Percentiles rank a stretch among this genome's conserved stretches.
Conservation (phyloP, 2,113 vertebrate species). For the Python bivittatus region DNA sequence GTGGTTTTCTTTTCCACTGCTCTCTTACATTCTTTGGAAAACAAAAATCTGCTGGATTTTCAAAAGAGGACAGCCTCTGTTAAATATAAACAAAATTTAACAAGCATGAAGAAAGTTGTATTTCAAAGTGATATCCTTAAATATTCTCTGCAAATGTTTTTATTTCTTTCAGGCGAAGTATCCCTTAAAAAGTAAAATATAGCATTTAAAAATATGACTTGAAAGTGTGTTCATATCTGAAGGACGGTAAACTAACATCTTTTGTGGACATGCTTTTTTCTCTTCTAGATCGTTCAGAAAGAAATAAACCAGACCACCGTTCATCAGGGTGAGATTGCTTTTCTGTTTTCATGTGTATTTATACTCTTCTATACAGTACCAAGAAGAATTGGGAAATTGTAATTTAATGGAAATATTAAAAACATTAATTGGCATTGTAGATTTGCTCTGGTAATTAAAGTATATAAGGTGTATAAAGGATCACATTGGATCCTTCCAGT, state of each 20-base stretch:
- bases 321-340: slow-evolving; percentile 80
- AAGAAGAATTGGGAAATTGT: not conserved
- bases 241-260: slow-evolving; percentile 56
- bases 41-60: slow-evolving; percentile 67
- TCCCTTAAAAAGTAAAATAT: slow-evolving; percentile 18
- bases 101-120: slow-evolving; percentile 36
- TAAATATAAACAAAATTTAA: slow-evolving; percentile 59
- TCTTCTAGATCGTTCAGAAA: slow-evolving; percentile 82
- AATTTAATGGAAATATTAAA: slow-evolving; percentile 19
- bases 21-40: slow-evolving; percentile 61
- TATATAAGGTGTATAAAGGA: not conserved
- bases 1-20: slow-evolving; percentile 72
- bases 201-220: slow-evolving; percentile 37
- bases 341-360: slow-evolving; percentile 48
- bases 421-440: slow-evolving; percentile 32
- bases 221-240: slow-evolving; percentile 35
- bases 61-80: slow-evolving; percentile 51
- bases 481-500: slow-evolving; percentile 11
- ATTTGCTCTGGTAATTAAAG: slow-evolving; percentile 35
- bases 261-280: slow-evolving; percentile 55
- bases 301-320: slow-evolving; percentile 83
- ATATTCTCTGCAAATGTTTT: slow-evolving; percentile 33
- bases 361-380: not conserved
- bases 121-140: slow-evolving; percentile 55
- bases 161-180: slow-evolving; percentile 35